phyloP scores from a whole-genome alignment of 1,140 invertebrate species.

The Lithobius niger region DNA sequence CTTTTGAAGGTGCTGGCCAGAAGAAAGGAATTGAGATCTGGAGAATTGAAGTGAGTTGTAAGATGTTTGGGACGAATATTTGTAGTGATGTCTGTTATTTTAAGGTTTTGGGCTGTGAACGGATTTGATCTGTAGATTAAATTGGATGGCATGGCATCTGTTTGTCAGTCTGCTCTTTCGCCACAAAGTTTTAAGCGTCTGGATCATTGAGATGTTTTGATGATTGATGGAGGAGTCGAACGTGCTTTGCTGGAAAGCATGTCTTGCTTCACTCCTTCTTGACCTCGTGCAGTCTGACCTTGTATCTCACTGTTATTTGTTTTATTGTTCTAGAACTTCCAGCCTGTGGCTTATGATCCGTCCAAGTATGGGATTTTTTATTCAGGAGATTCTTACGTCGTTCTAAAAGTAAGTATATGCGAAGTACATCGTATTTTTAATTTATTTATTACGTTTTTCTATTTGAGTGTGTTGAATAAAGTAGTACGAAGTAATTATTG shows the following conservation, averaged over 20 bases:
- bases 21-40: constrained; percentile 33
- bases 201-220: too few relatives aligned
- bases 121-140: too few relatives aligned
- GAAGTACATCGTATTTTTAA: background rate
- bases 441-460: background rate
- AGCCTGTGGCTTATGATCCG: constrained; percentile 55
- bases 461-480: background rate
- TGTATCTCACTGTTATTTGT: too few relatives aligned
- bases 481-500: background rate
- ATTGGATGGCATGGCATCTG: too few relatives aligned
- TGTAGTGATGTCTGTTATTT: background rate
- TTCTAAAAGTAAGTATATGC: constrained; percentile 56
- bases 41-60: constrained; percentile 32
- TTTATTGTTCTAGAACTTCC: constrained; percentile 52
- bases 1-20: constrained; percentile 32
- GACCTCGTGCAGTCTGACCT: too few relatives aligned
- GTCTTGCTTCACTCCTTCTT: too few relatives aligned
- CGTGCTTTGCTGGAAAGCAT: too few relatives aligned
- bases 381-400: constrained; percentile 77
- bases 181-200: too few relatives aligned
- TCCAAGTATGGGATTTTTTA: constrained; percentile 77
- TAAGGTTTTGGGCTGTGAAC: too few relatives aligned
- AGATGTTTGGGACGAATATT: background rate
- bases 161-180: too few relatives aligned
- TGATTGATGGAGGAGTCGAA: too few relatives aligned